Percentiles rank a stretch among this genome's conserved stretches.
Conservation (phyloP, 2,888 invertebrate genomes). For the Gortyna flavago region DNA sequence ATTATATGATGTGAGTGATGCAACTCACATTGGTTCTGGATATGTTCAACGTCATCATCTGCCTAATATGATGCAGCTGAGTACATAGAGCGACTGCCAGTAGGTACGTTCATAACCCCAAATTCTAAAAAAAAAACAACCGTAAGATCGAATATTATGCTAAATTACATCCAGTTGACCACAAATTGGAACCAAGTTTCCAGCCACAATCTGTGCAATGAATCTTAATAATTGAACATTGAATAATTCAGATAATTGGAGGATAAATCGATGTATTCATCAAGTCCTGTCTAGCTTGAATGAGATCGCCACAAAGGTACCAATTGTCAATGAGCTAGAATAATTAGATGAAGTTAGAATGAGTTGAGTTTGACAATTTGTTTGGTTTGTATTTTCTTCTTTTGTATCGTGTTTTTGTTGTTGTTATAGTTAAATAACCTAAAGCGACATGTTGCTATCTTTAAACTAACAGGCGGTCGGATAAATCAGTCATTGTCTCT, state of each 20-base stretch:
- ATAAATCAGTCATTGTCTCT: too few species aligned
- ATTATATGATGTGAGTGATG: too few species aligned
- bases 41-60: too few species aligned
- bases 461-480: background rate
- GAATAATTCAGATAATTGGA: conserved; percentile 58
- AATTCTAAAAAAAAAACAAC: background rate
- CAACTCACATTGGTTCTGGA: background rate
- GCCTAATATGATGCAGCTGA: background rate
- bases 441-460: conserved; percentile 5
- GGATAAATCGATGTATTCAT: conserved; percentile 63
- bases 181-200: background rate
- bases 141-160: too few species aligned
- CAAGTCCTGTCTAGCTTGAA: conserved; percentile 31
- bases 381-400: background rate
- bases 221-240: conserved; percentile 61
- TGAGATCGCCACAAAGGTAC: conserved; percentile 26
- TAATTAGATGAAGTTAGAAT: conserved; percentile 28
- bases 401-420: background rate
- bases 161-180: background rate
- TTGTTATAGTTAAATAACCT: background rate
- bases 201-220: conserved; percentile 20
- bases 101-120: too few species aligned
- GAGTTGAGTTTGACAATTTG: conserved; percentile 6
- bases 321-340: conserved; percentile 6
- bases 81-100: background rate